phyloP scores from a whole-genome alignment of 2,888 invertebrate species.

The Lapara coniferarum region DNA sequence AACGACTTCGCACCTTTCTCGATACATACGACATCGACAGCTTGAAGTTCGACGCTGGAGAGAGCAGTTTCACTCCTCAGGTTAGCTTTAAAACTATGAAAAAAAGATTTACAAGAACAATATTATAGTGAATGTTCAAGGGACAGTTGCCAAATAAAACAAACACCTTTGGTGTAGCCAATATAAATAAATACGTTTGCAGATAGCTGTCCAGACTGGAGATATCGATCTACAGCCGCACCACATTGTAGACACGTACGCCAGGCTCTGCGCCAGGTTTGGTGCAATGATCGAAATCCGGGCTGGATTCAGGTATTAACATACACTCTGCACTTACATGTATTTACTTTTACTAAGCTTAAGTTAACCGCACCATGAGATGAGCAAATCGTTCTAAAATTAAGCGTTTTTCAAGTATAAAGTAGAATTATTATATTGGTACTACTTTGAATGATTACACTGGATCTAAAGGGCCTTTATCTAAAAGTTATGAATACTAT shows the following conservation, averaged over 20 bases:
- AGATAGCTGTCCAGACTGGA: slow-evolving; percentile 72
- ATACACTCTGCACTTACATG: too few species aligned
- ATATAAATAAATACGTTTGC: slow-evolving; percentile 30
- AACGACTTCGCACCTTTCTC: slow-evolving; percentile 79
- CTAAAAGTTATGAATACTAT: slow-evolving; percentile 1
- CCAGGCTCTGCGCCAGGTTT: slow-evolving; percentile 82
- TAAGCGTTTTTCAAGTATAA: too few species aligned
- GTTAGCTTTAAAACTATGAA: slow-evolving; percentile 45
- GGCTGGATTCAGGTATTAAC: slow-evolving; percentile 68
- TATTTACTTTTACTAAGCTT: too few species aligned
- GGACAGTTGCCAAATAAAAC: too few species aligned
- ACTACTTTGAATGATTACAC: too few species aligned
- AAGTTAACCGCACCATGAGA: too few species aligned
- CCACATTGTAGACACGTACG: slow-evolving; percentile 81
- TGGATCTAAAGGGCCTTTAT: too few species aligned
- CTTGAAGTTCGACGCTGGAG: slow-evolving; percentile 93
- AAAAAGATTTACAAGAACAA: too few species aligned
- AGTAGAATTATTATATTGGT: too few species aligned
- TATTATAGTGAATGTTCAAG: too few species aligned
- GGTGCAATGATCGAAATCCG: slow-evolving; percentile 85
- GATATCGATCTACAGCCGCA: slow-evolving; percentile 80
- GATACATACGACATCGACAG: slow-evolving; percentile 86
- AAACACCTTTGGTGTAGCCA: background rate
- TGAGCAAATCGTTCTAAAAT: too few species aligned
- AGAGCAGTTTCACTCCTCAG: slow-evolving; percentile 86